These are phyloP conservation scores for Lutjanus erythropterus DNA, from an alignment of 2,113 vertebrate species.

Conservation along the genomic window DNA sequence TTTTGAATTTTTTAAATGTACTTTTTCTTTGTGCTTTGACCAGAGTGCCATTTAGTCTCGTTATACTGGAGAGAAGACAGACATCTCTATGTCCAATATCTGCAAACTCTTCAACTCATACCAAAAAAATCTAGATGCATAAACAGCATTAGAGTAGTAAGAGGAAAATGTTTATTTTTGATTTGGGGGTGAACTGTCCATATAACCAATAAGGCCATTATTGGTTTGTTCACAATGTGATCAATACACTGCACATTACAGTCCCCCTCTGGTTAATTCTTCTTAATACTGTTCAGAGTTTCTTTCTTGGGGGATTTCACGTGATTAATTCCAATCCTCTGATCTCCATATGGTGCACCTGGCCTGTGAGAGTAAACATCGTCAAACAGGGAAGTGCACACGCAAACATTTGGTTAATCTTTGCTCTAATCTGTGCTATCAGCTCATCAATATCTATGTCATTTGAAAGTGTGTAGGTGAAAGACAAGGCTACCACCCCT, in stretches of 20 bases:
- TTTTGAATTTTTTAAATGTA: too few species aligned
- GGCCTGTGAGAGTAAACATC: slow-evolving; percentile 43
- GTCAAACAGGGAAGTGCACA: slow-evolving; percentile 32
- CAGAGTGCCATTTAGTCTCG: too few species aligned
- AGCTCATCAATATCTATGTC: background rate
- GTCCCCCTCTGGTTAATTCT: slow-evolving; percentile 34
- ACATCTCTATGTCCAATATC: too few species aligned
- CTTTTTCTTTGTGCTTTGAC: too few species aligned
- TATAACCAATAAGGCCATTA: background rate
- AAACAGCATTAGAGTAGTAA: too few species aligned
- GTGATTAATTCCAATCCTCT: slow-evolving; percentile 75
- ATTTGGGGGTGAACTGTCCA: too few species aligned
- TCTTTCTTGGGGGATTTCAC: slow-evolving; percentile 61
- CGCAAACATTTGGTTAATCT: slow-evolving; percentile 13
- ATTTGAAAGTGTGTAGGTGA: slow-evolving; percentile 5
- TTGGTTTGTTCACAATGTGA: background rate
- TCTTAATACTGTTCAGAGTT: slow-evolving; percentile 29
- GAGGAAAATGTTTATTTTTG: too few species aligned
- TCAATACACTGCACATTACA: background rate
- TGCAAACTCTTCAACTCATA: too few species aligned
- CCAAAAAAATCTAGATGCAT: too few species aligned
- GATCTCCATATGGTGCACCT: slow-evolving; percentile 75
- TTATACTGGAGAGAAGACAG: too few species aligned
- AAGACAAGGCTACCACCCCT: background rate
- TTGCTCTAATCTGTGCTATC: background rate